Evolutionary conservation across 2,113 vertebrate species (phyloP), one percentile per base, ranked within the genome.

Genomic region (Bostrychus sinensis): DNA sequence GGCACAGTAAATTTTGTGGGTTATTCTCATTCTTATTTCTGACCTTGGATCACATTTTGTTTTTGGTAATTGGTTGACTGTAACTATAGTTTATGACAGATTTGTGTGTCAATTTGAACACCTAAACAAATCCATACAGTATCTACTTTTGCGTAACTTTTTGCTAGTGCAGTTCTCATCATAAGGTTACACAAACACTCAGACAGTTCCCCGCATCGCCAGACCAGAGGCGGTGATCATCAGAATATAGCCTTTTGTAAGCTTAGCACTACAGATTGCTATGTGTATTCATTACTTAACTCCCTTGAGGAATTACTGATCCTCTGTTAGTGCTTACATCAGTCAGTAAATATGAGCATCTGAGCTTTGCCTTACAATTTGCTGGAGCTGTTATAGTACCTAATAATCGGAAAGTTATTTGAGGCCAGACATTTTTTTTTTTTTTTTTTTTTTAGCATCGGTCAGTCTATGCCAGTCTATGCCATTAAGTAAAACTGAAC

Each of bases 211-310:
- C 39, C 60, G 68, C 53, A 43, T 55, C 66, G 39, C 43, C 56
- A 54, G 54, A 65, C 56, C 36, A 76, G 62, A 50, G 16, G 65
- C n/a, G 34, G 22, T 56, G 22, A 43, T 65, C 62, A 71, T 62
- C 66, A 58, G 10, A 66, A 70, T 62, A 77, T 69, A 72, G 74
- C 69, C 46, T 81, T 30, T 78, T 77, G 66, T 76, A 67, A 63
- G 54, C 59, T 64, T 51, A 26, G 59, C 58, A 58, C 48, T 37
- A 11, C 50, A 50, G 72, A 65, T 61, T 62, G 61, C 16, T 57
- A 34, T 75, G 62, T 72, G 56, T 67, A 70, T 83, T 83, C 68
- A 71, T 69, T 73, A 65, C 73, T 72, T 16, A 12, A 48, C 66
- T 71, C 67, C 67, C 48, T 59, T 39, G 16, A 54, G 61, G 72